Base-by-base conservation (phyloP, 2,888 invertebrate genomes). In the Metalampra italica region DNA sequence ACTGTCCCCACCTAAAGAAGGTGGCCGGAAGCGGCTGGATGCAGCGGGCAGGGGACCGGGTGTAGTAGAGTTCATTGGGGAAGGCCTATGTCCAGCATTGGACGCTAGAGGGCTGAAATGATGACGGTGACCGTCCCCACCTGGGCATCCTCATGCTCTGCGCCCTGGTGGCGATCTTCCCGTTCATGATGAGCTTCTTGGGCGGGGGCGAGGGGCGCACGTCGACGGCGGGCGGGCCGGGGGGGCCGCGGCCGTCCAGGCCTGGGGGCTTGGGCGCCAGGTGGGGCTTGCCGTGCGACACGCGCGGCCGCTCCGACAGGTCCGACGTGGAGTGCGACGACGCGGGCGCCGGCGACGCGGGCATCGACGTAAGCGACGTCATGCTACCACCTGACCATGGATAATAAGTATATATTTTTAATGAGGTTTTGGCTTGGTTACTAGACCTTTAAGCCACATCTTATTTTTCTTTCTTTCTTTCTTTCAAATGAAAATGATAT, bases 61-160 rank as follows among this genome's bases (percentile, higher is more conserved):
- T n/a, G n/a, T n/a, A n/a, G n/a, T n/a, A n/a, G n/a, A n/a, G n/a
- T n/a, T n/a, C n/a, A n/a, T n/a, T n/a, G n/a, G n/a, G n/a, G n/a
- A n/a, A n/a, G n/a, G n/a, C n/a, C n/a, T n/a, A n/a, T n/a, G n/a
- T n/a, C n/a, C n/a, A n/a, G n/a, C n/a, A n/a, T n/a, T n/a, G n/a
- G n/a, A n/a, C n/a, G n/a, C n/a, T n/a, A n/a, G n/a, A n/a, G n/a
- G n/a, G n/a, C n/a, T n/a, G n/a, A n/a, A n/a, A n/a, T n/a, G n/a
- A n/a, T n/a, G n/a, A n/a, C n/a, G n/a, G n/a, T n/a, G n/a, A 32
- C 8, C 32, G 11, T 32, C 36, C 36, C 64, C 69, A 95, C 82
- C 95, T 92, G 29, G 96, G 95, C 61, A 94, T 91, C 77, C 95
- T 91, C 95, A 96, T 95, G 77, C 96, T 96, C 75, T 96, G 96